Conservation (phyloP, 1,140 invertebrate species). For the Procambarus virginalis region DNA sequence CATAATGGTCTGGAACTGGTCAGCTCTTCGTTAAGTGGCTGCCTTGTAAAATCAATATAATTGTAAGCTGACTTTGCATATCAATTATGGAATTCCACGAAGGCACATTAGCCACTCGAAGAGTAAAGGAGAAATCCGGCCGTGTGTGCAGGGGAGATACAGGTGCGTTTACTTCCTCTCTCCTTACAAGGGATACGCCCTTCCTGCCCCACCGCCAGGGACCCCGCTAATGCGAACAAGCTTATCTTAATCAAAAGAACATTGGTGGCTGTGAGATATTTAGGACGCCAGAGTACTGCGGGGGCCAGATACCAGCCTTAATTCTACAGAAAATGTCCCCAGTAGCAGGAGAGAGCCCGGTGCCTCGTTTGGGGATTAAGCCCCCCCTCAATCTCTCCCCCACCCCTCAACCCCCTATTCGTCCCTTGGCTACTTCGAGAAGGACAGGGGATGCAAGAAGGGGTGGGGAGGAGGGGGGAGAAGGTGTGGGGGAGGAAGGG, state of each 20-base stretch:
- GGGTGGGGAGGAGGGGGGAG: neutral
- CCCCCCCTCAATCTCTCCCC: neutral
- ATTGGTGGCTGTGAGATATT: constrained; percentile 48
- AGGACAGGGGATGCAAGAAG: constrained; percentile 3
- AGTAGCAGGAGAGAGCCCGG: neutral
- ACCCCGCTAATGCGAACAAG: constrained; percentile 61
- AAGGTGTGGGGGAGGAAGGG: neutral
- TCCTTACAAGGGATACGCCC: constrained; percentile 28
- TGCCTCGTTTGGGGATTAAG: neutral
- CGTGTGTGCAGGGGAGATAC: neutral
- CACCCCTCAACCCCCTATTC: neutral
- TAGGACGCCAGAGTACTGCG: constrained; percentile 13
- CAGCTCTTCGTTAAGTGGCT: constrained; percentile 65
- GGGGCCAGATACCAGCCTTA: neutral
- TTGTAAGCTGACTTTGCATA: constrained; percentile 68
- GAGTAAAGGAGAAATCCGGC: neutral
- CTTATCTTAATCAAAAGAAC: constrained; percentile 64
- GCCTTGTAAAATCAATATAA: constrained; percentile 66
- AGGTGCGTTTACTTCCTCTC: neutral
- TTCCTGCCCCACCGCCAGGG: neutral
- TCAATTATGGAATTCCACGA: constrained; percentile 62
- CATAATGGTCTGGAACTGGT: constrained; percentile 63
- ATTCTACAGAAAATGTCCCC: constrained; percentile 31
- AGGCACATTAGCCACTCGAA: constrained; percentile 44
- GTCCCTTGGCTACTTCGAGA: neutral